A percentile compares a stretch with the other conserved stretches of the same genome.
Conservation (phyloP, 1,140 invertebrate genomes). For the Drosophila malerkotliana region DNA sequence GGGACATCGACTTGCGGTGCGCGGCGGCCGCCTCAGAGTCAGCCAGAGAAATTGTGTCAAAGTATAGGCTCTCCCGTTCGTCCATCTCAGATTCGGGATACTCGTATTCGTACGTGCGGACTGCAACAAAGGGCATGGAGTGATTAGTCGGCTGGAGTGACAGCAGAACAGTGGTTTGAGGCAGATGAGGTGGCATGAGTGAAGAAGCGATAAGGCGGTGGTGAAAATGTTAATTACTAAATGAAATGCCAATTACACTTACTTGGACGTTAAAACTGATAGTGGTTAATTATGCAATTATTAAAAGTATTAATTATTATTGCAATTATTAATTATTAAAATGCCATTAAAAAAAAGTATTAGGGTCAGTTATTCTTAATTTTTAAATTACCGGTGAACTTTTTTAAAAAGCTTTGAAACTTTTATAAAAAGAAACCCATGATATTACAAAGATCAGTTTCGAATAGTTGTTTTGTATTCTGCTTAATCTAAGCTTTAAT, state of each 20-base stretch:
- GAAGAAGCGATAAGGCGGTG: background rate
- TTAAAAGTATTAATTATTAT: no score
- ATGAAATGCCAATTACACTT: background rate
- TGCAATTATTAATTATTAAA: no score
- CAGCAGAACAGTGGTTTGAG: background rate
- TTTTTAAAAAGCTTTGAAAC: no score
- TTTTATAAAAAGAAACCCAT: no score
- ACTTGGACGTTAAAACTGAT: background rate
- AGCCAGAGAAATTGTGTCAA: constrained; percentile 82
- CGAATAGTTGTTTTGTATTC: no score
- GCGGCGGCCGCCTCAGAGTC: constrained; percentile 79
- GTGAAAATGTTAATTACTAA: background rate
- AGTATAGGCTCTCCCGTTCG: constrained; percentile 81
- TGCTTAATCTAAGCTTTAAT: no score
- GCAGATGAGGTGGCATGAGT: background rate
- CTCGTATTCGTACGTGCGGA: constrained; percentile 81
- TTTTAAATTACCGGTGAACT: no score
- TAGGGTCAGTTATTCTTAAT: no score
- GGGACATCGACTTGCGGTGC: constrained; percentile 80
- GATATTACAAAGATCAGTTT: no score
- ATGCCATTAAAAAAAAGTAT: background rate
- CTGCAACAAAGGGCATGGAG: constrained; percentile 53
- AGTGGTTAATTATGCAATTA: no score
- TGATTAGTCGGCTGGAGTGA: constrained; percentile 36
- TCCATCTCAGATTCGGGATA: constrained; percentile 83